phyloP scores from a whole-genome alignment of 2,113 vertebrate genomes.

The Myiagra hebetior region DNA sequence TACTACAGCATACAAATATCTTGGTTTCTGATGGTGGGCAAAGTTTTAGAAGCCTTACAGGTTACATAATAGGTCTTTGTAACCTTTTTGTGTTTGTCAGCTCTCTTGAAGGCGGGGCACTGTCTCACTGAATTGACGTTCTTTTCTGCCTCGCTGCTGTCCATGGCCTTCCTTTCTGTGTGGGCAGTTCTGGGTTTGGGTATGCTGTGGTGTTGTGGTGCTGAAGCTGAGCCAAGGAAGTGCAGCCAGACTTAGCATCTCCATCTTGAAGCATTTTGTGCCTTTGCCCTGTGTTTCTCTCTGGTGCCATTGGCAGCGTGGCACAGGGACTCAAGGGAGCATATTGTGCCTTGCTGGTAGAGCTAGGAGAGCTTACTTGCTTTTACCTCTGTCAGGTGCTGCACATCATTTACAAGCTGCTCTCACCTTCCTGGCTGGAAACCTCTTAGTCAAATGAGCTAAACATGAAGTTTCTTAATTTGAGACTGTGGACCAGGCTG shows the following conservation, averaged over 20 bases:
- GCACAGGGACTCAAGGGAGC: background rate
- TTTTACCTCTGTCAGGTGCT: background rate
- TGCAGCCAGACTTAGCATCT: background rate
- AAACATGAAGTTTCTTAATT: background rate
- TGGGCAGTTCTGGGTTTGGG: background rate
- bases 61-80: background rate
- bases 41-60: background rate
- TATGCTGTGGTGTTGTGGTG: background rate
- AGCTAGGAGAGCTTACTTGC: background rate
- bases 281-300: background rate
- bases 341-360: fast-evolving
- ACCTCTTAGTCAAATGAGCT: background rate
- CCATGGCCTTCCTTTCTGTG: fast-evolving
- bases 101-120: background rate
- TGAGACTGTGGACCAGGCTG: background rate
- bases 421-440: background rate
- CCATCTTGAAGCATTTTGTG: background rate
- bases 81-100: background rate
- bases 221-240: background rate
- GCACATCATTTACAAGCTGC: background rate
- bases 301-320: background rate
- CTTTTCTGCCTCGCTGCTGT: background rate
- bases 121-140: background rate
- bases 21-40: background rate
- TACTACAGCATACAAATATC: background rate